These are phyloP conservation scores for Pygmarrhopalites habei DNA, from an alignment of 1,140 invertebrate genomes.

Conservation along the genomic window DNA sequence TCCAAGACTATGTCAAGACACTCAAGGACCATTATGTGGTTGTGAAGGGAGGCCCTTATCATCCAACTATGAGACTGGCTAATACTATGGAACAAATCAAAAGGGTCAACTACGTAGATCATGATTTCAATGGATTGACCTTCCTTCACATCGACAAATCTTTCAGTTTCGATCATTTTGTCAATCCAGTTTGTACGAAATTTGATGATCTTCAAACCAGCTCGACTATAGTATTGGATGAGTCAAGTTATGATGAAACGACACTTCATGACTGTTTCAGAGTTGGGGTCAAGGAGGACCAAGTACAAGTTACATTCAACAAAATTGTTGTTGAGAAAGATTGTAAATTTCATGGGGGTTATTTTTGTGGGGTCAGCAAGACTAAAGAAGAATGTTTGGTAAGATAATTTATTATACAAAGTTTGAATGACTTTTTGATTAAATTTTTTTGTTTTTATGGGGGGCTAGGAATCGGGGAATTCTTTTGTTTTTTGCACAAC, in stretches of 20 bases:
- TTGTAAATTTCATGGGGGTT: not conserved
- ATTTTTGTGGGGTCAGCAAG: not conserved
- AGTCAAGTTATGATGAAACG: not conserved
- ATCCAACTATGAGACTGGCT: not conserved
- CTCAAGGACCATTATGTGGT: slow-evolving; percentile 4
- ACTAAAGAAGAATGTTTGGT: not conserved
- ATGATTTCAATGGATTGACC: not conserved
- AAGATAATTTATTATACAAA: not conserved
- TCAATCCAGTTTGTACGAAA: slow-evolving; percentile 7
- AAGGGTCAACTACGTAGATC: slow-evolving; percentile 9
- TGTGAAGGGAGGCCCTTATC: not conserved
- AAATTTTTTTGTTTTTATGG: no score
- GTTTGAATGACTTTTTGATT: no score
- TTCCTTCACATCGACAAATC: slow-evolving; percentile 12
- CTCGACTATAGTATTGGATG: not conserved
- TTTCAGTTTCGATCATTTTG: slow-evolving; percentile 14
- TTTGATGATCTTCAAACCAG: not conserved
- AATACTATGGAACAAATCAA: slow-evolving; percentile 17
- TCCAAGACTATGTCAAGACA: not conserved
- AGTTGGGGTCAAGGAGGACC: no score
- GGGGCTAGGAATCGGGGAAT: no score
- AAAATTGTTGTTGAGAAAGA: not conserved
- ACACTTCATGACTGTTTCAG: no score
- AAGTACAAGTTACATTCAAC: no score
- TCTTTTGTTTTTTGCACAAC: slow-evolving; percentile 16